Evolutionary conservation across 1,140 invertebrate species (phyloP).

Genomic region (Maniola jurtina): DNA sequence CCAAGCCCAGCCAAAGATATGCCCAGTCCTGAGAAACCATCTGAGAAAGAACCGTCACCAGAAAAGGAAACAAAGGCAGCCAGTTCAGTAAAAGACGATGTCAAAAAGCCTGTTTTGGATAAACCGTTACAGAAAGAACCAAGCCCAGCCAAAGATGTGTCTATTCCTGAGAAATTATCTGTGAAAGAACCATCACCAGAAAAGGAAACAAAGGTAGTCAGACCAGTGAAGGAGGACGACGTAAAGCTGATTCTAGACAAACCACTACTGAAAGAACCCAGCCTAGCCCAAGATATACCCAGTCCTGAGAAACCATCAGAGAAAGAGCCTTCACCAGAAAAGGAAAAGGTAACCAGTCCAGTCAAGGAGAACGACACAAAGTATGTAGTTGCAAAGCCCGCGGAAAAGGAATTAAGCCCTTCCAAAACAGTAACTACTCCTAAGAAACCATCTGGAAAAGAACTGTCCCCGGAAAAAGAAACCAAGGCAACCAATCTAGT

Average conservation of each 20-base stretch:
- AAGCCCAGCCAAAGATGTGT: neutral
- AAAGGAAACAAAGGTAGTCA: conserved; percentile 15
- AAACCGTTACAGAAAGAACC: conserved; percentile 13
- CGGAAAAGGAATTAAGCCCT: conserved; percentile 21
- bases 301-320: conserved; percentile 12
- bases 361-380: neutral
- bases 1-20: conserved; percentile 11
- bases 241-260: neutral
- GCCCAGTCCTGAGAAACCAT: neutral
- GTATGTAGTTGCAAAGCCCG: neutral
- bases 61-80: conserved; percentile 2
- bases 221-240: conserved; percentile 13
- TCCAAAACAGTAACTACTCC: conserved; percentile 5
- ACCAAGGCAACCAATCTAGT: neutral
- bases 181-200: conserved; percentile 1
- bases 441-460: neutral
- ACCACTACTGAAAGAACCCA: conserved; percentile 16
- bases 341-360: conserved; percentile 8
- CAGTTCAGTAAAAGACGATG: neutral
- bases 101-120: neutral
- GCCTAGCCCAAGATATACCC: neutral
- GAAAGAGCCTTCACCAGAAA: conserved; percentile 17
- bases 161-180: conserved; percentile 8
- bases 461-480: neutral
- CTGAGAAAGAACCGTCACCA: neutral